Percentiles rank a stretch among this genome's conserved stretches.
Conservation (phyloP, 2,797 vertebrate genomes). For the Falco cherrug region DNA sequence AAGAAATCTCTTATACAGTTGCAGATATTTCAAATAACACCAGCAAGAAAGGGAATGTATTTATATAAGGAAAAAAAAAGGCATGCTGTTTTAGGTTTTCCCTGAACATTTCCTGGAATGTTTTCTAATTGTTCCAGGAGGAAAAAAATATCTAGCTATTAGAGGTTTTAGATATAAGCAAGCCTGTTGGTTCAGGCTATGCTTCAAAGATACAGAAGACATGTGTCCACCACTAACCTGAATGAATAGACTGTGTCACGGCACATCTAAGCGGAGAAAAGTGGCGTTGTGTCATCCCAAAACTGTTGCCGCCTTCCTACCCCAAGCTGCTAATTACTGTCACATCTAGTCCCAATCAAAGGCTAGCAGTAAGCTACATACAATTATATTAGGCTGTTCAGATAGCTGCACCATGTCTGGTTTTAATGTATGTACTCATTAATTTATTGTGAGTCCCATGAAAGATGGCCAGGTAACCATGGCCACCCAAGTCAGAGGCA, state of each 20-base stretch:
- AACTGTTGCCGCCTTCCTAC: background rate
- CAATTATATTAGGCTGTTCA: background rate
- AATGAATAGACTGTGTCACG: accelerated
- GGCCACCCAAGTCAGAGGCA: background rate
- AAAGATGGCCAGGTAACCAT: background rate
- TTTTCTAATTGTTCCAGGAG: background rate
- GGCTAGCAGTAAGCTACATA: background rate
- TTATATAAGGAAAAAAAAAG: background rate
- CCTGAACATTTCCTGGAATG: background rate
- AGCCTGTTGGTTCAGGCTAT: background rate
- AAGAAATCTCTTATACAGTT: background rate
- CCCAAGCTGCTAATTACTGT: background rate
- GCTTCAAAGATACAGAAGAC: background rate
- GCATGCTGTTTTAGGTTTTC: background rate
- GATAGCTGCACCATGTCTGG: background rate
- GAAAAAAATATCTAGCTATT: background rate
- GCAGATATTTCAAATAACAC: slow-evolving; percentile 1
- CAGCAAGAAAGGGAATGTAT: background rate
- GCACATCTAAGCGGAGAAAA: background rate
- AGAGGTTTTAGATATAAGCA: background rate
- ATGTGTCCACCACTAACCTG: background rate
- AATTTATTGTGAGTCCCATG: background rate
- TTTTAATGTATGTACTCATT: background rate
- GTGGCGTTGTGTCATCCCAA: background rate
- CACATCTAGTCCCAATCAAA: background rate